Evolutionary conservation across 37 sponge, comb jelly and placozoan species (phyloP).

Genomic region (Diacarnus erythraeanus): DNA sequence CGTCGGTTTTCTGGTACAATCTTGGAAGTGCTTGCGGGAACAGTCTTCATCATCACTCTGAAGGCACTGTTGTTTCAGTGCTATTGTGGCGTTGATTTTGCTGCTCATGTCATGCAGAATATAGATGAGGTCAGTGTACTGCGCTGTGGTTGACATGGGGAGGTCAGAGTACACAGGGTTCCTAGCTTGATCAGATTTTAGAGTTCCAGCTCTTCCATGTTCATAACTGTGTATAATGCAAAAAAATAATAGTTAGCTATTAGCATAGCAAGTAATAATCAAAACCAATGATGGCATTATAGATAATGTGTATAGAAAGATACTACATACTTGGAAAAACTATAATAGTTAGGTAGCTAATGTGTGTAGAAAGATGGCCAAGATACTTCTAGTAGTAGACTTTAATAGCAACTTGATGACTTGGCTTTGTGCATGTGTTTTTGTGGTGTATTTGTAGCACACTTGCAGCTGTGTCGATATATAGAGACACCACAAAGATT

Average conservation of each 20-base stretch:
- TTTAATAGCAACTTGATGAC: no score
- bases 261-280: background rate
- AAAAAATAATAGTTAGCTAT: background rate
- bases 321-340: no score
- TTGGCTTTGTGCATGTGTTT: no score
- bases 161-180: slow-evolving; percentile 23
- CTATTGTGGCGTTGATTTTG: slow-evolving; percentile 15
- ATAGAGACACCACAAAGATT: no score
- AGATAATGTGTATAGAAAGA: no score
- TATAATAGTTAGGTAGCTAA: no score
- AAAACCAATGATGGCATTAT: no score
- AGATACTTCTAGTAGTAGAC: no score
- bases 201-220: background rate
- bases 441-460: no score
- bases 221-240: slow-evolving; percentile 20
- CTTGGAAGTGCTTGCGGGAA: background rate
- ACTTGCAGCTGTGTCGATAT: no score
- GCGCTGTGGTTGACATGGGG: background rate
- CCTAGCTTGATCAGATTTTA: slow-evolving; percentile 28
- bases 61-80: background rate
- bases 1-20: background rate
- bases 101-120: background rate
- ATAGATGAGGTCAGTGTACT: background rate
- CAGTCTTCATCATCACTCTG: slow-evolving; percentile 64
- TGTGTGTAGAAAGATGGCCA: no score